Evolutionary conservation across 2,888 invertebrate species (phyloP).

Genomic region (Rhynchonema sp.): DNA sequence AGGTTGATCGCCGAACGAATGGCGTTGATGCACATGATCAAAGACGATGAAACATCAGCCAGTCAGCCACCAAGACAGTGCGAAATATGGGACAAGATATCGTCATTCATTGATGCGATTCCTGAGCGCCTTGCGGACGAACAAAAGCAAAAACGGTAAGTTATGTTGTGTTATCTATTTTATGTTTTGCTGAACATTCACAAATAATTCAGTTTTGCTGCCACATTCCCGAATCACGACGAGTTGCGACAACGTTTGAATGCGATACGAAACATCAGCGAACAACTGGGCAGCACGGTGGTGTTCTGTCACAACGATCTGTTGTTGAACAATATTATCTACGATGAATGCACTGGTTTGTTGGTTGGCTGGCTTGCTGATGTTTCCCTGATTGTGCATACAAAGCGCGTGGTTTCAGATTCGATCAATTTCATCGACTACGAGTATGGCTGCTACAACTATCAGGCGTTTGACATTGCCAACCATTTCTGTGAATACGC

Average conservation of each 20-base stretch:
- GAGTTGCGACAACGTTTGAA: too few relatives aligned
- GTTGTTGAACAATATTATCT: too few relatives aligned
- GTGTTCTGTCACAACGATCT: too few relatives aligned
- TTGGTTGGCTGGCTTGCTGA: too few relatives aligned
- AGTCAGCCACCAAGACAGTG: not conserved
- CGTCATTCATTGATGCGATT: not conserved
- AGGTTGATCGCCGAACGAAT: constrained; percentile 50
- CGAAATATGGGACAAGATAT: not conserved
- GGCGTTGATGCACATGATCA: constrained; percentile 36
- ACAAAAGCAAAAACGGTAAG: not conserved
- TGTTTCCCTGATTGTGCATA: too few relatives aligned
- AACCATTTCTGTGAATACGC: constrained; percentile 95
- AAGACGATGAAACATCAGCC: constrained; percentile 10
- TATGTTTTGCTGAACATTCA: not conserved
- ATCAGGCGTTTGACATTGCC: constrained; percentile 83
- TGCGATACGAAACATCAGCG: too few relatives aligned
- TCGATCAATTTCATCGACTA: constrained; percentile 80
- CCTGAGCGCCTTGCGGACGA: not conserved
- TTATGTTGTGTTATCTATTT: not conserved
- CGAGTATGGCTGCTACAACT: constrained; percentile 82
- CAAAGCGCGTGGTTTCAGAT: too few relatives aligned
- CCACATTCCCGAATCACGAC: too few relatives aligned
- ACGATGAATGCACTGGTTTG: too few relatives aligned
- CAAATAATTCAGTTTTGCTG: too few relatives aligned
- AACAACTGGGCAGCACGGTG: too few relatives aligned